phyloP scores from a whole-genome alignment of 1,140 invertebrate species.

The Asbolus verrucosus region DNA sequence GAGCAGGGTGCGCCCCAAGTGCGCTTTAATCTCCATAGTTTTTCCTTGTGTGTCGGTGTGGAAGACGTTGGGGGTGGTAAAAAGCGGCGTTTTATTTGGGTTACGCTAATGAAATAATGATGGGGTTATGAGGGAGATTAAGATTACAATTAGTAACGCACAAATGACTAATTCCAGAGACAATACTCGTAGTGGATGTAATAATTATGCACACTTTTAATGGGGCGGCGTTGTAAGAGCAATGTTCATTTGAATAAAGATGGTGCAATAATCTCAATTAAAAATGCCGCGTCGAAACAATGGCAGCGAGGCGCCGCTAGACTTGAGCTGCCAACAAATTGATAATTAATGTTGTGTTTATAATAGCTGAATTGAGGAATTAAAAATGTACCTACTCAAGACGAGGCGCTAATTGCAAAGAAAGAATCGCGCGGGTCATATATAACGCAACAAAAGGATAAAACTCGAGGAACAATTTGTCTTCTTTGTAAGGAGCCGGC shows the following conservation, averaged over 20 bases:
- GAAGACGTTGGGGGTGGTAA: slow-evolving; percentile 23
- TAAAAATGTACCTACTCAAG: slow-evolving; percentile 64
- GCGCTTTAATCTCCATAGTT: too few species aligned
- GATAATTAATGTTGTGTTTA: slow-evolving; percentile 66
- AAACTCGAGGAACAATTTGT: slow-evolving; percentile 58
- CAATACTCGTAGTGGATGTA: slow-evolving; percentile 58
- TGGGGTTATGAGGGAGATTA: slow-evolving; percentile 58
- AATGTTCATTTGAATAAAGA: slow-evolving; percentile 65
- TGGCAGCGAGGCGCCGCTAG: slow-evolving; percentile 58
- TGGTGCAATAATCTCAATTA: slow-evolving; percentile 66
- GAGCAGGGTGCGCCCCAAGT: too few species aligned
- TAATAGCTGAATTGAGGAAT: slow-evolving; percentile 64
- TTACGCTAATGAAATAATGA: slow-evolving; percentile 53
- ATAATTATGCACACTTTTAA: slow-evolving; percentile 66
- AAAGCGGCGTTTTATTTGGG: slow-evolving; percentile 46
- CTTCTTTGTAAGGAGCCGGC: slow-evolving; percentile 56
- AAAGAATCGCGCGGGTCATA: slow-evolving; percentile 55
- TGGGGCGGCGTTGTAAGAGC: slow-evolving; percentile 56
- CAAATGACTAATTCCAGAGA: slow-evolving; percentile 64
- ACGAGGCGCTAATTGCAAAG: slow-evolving; percentile 60
- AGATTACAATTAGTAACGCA: slow-evolving; percentile 62
- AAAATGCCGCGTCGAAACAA: slow-evolving; percentile 64
- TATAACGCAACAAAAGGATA: slow-evolving; percentile 56
- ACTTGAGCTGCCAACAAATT: slow-evolving; percentile 62
- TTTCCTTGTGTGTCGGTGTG: background rate